Evolutionary conservation across 2,113 vertebrate species (phyloP).

Genomic region (Podiceps cristatus): DNA sequence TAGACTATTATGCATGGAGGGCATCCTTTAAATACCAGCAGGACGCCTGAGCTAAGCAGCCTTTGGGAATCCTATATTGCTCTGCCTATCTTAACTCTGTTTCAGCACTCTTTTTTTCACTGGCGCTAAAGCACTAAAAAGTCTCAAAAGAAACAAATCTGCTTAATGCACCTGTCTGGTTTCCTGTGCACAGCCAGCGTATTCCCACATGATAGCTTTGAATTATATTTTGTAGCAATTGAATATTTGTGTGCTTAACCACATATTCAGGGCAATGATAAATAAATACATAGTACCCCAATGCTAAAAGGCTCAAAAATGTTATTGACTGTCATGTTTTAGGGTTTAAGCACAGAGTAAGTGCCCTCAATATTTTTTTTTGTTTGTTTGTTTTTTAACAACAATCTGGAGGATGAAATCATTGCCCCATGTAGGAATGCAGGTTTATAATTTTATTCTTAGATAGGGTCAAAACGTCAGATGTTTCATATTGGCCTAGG

Average conservation of each 20-base stretch:
- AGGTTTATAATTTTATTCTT: neutral
- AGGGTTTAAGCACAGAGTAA: neutral
- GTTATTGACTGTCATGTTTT: neutral
- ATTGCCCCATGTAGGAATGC: neutral
- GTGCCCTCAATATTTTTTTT: neutral
- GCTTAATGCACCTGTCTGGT: neutral
- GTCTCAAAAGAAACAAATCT: neutral
- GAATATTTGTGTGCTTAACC: neutral
- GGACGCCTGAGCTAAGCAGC: neutral
- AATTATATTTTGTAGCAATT: neutral
- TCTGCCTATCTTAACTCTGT: neutral
- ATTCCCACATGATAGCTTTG: neutral
- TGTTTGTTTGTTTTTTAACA: neutral
- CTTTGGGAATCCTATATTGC: neutral
- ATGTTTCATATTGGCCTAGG: slow-evolving; percentile 10
- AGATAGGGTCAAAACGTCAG: neutral
- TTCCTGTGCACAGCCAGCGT: neutral
- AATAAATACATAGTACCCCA: neutral
- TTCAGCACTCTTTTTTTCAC: neutral
- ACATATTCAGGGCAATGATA: neutral
- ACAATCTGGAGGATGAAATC: neutral
- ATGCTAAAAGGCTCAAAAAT: neutral
- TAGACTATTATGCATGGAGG: neutral
- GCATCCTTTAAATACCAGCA: neutral
- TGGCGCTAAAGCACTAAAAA: neutral